Evolutionary conservation across 2,797 vertebrate genomes (phyloP).

Genomic region (Mycteria americana): DNA sequence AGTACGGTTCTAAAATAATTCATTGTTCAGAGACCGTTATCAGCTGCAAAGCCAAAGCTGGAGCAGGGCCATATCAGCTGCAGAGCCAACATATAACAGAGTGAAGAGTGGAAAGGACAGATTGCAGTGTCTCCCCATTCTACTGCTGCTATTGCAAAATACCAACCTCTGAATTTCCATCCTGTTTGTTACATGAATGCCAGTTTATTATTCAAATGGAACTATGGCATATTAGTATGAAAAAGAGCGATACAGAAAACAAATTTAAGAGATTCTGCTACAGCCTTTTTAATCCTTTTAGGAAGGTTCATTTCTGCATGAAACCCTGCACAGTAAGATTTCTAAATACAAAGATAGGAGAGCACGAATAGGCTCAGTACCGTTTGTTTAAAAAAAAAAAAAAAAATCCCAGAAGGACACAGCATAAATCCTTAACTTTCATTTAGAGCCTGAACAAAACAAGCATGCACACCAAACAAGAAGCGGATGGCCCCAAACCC

Average conservation of each 20-base stretch:
- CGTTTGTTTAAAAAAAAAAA: neutral
- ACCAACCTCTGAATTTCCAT: neutral
- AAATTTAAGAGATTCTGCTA: neutral
- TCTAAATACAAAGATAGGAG: neutral
- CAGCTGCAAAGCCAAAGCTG: constrained; percentile 38
- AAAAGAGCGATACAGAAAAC: neutral
- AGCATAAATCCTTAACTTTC: neutral
- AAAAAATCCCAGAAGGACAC: neutral
- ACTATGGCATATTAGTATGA: neutral
- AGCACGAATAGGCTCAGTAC: neutral
- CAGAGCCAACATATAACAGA: constrained; percentile 2
- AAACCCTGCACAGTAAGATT: neutral
- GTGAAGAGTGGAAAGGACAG: constrained; percentile 21
- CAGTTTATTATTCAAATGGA: constrained; percentile 17
- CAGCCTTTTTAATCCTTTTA: neutral
- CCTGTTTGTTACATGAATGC: neutral
- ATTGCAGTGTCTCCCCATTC: neutral
- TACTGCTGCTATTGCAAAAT: constrained; percentile 6
- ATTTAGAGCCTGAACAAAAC: constrained; percentile 3
- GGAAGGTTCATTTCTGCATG: neutral
- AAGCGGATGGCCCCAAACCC: neutral
- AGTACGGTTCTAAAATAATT: constrained; percentile 23
- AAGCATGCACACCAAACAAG: neutral
- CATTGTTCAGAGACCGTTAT: constrained; percentile 29
- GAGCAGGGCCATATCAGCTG: constrained; percentile 17